Conservation (phyloP, 2,888 invertebrate genomes). For the Spodoptera exigua region DNA sequence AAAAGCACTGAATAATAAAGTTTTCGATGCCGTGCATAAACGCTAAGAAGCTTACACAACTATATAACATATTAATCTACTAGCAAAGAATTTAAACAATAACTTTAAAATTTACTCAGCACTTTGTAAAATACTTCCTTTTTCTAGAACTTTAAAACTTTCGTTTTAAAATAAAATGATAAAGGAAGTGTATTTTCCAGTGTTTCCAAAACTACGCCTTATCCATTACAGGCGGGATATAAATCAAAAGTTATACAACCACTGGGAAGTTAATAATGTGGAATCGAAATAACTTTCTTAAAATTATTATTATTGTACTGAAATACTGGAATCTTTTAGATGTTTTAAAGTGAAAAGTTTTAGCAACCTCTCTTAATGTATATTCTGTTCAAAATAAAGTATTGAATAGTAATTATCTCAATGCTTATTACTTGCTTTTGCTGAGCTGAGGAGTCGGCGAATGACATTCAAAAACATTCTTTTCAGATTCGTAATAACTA, state of each 20-base stretch:
- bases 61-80: too few relatives aligned
- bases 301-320: conserved; percentile 24
- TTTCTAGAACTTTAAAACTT: neutral
- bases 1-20: too few relatives aligned
- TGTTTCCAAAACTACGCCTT: conserved; percentile 31
- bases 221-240: conserved; percentile 39
- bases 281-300: conserved; percentile 25
- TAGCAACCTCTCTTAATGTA: neutral
- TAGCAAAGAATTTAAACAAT: too few relatives aligned
- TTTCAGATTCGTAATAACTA: too few relatives aligned
- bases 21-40: too few relatives aligned
- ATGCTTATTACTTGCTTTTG: too few relatives aligned
- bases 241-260: conserved; percentile 51
- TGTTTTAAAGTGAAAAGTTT: conserved; percentile 17
- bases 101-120: neutral
- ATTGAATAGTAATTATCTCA: too few relatives aligned
- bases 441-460: too few relatives aligned
- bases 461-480: too few relatives aligned
- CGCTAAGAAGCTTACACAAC: too few relatives aligned
- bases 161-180: conserved; percentile 29
- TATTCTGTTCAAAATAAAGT: too few relatives aligned
- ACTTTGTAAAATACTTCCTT: neutral
- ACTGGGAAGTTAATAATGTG: conserved; percentile 39
- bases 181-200: conserved; percentile 21
- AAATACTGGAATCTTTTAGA: conserved; percentile 6